phyloP scores from a whole-genome alignment of 1,140 invertebrate genomes.

The Kradibia gibbosae region DNA sequence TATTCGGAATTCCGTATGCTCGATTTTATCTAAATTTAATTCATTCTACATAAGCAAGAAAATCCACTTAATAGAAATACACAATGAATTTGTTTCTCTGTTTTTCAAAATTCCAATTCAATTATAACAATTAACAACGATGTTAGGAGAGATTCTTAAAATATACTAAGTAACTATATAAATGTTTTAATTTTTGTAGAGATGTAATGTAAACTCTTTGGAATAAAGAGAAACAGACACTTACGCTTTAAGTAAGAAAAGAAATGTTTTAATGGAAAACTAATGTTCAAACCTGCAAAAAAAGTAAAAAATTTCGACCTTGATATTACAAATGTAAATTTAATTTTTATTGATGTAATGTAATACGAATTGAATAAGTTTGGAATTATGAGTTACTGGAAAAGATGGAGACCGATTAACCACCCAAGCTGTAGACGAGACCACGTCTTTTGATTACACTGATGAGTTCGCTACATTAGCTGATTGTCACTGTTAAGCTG shows the following conservation, averaged over 20 bases:
- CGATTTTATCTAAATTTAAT: not conserved
- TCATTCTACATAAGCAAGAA: not conserved
- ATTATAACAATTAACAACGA: not conserved
- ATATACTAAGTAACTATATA: not conserved
- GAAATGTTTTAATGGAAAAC: not conserved
- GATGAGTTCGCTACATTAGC: too few species aligned
- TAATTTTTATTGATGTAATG: too few species aligned
- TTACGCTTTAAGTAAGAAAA: not conserved
- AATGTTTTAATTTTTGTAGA: not conserved
- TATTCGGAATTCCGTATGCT: not conserved
- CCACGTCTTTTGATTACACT: too few species aligned
- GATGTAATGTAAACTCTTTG: not conserved
- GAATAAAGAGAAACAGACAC: not conserved
- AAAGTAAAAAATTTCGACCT: too few species aligned
- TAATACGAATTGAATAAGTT: too few species aligned
- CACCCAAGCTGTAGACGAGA: too few species aligned
- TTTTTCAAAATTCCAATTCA: conserved; percentile 3
- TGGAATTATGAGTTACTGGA: too few species aligned
- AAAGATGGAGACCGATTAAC: too few species aligned
- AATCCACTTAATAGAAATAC: not conserved
- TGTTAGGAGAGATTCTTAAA: not conserved
- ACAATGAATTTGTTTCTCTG: not conserved
- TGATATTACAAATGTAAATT: too few species aligned
- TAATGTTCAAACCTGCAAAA: not conserved
- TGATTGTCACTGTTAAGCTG: too few species aligned